These are phyloP conservation scores for Spicauda simplicius DNA, from an alignment of 2,888 invertebrate species.

Conservation along the genomic window DNA sequence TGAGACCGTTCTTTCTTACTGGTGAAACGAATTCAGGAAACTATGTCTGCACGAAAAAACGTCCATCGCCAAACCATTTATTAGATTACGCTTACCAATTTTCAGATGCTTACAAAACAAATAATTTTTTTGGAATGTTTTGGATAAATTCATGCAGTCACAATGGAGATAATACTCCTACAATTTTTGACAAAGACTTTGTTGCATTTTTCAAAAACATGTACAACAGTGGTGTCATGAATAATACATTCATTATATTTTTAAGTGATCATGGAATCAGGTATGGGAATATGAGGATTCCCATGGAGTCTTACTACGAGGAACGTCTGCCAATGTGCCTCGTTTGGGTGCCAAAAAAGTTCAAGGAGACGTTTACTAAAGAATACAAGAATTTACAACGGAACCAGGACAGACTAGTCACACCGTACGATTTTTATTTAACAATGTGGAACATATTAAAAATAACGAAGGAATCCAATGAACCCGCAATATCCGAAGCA, in stretches of 20 bases:
- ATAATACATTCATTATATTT: constrained; percentile 88
- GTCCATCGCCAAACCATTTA: constrained; percentile 86
- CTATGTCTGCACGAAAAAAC: constrained; percentile 68
- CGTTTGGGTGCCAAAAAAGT: constrained; percentile 87
- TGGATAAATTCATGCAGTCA: constrained; percentile 91
- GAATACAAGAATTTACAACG: constrained; percentile 83
- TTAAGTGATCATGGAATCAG: constrained; percentile 92
- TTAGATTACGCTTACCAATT: constrained; percentile 88
- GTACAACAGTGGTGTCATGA: constrained; percentile 78
- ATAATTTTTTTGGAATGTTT: constrained; percentile 89
- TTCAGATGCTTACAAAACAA: constrained; percentile 81
- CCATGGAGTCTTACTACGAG: constrained; percentile 90
- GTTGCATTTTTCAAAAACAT: constrained; percentile 82
- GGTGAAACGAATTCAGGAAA: constrained; percentile 78
- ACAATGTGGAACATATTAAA: constrained; percentile 87
- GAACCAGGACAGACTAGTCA: constrained; percentile 88
- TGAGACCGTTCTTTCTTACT: constrained; percentile 89
- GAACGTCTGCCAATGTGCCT: constrained; percentile 91
- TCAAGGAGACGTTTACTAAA: constrained; percentile 80
- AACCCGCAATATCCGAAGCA: constrained; percentile 66
- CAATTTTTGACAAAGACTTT: constrained; percentile 86
- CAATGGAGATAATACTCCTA: constrained; percentile 86
- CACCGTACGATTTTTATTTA: constrained; percentile 90
- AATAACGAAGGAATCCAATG: constrained; percentile 65
- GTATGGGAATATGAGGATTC: constrained; percentile 87